Percentiles rank a stretch among this genome's conserved stretches.
Conservation (phyloP, 2,113 vertebrate species). For the Fulmarus glacialis region DNA sequence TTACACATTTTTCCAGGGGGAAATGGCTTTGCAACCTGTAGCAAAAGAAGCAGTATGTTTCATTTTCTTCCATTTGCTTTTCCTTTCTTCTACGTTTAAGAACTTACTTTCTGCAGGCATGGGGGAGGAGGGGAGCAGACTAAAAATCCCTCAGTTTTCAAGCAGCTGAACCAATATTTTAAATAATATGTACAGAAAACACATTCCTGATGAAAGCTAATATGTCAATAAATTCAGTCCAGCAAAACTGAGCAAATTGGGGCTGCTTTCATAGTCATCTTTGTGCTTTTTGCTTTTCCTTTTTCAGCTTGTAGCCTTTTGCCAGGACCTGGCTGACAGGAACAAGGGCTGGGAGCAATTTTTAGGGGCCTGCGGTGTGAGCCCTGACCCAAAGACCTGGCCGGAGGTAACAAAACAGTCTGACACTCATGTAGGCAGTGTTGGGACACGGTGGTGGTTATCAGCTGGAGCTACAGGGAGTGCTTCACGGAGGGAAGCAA, state of each 20-base stretch:
- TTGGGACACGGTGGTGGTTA: neutral
- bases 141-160: neutral
- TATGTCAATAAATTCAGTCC: neutral
- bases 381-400: accelerated
- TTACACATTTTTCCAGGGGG: neutral
- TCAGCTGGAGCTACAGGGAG: neutral
- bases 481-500: too few species aligned
- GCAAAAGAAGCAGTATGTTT: neutral
- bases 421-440: too few species aligned
- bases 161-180: neutral
- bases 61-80: neutral
- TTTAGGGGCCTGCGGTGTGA: neutral
- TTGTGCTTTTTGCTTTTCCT: neutral
- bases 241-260: neutral
- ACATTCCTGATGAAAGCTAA: neutral
- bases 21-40: neutral
- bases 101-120: neutral
- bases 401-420: neutral
- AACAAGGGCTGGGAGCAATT: neutral
- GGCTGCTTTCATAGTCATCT: neutral
- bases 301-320: neutral
- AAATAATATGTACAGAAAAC: neutral
- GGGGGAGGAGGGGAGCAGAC: accelerated
- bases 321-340: neutral
- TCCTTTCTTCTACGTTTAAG: neutral